Evolutionary conservation across 2,888 invertebrate genomes (phyloP).

Genomic region (Ectropis crepuscularia): DNA sequence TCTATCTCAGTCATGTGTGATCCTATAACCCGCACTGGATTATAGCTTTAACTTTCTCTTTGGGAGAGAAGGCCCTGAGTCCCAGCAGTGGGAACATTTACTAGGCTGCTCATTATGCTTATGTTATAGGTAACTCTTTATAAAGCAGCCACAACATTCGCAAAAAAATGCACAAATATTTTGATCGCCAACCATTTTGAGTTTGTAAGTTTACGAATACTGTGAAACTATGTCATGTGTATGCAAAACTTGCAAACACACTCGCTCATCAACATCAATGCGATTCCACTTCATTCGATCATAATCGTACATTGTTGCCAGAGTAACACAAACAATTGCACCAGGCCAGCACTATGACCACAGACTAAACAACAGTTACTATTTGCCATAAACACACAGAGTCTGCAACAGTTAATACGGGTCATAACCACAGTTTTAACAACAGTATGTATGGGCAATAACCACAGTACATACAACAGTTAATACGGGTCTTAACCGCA

Average conservation of each 20-base stretch:
- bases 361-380: background rate
- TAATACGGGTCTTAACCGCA: background rate
- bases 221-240: background rate
- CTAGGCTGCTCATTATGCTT: no score
- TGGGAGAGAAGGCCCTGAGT: no score
- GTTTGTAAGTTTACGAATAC: no score
- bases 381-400: constrained; percentile 5
- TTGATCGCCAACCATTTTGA: no score
- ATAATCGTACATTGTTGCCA: constrained; percentile 11
- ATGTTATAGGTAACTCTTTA: no score
- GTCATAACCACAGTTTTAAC: constrained; percentile 4
- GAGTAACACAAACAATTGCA: constrained; percentile 15
- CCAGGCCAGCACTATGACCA: constrained; percentile 12
- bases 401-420: constrained; percentile 6
- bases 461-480: constrained; percentile 3
- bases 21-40: no score
- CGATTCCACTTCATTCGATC: constrained; percentile 11
- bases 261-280: background rate
- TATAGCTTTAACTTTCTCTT: no score
- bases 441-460: constrained; percentile 4
- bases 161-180: no score
- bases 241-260: no score
- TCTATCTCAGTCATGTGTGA: no score
- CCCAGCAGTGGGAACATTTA: no score
- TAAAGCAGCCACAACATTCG: no score